Percentiles rank a stretch among this genome's conserved stretches.
These are phyloP conservation scores for Biston stratarius DNA, from an alignment of 2,888 invertebrate genomes.

Conservation along the genomic window DNA sequence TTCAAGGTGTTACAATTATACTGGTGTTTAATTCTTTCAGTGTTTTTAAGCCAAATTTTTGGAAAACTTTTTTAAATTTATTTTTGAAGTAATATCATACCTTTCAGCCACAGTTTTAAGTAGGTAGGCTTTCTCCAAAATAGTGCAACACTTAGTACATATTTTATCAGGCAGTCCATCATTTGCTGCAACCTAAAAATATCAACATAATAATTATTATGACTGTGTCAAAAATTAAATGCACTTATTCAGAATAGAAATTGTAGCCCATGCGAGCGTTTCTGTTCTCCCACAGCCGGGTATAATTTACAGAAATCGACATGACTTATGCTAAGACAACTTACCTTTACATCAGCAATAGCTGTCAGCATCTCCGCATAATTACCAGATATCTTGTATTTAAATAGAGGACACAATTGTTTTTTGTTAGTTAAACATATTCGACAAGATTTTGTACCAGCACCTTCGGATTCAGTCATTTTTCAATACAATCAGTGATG, in stretches of 20 bases:
- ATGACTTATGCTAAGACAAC: conserved; percentile 30
- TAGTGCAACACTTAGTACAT: conserved; percentile 76
- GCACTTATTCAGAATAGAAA: neutral
- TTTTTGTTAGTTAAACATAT: conserved; percentile 78
- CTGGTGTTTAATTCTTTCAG: no score
- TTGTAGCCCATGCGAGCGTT: neutral
- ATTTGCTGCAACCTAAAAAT: conserved; percentile 70
- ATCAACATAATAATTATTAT: neutral
- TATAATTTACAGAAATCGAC: neutral
- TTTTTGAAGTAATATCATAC: conserved; percentile 59
- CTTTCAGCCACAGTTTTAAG: conserved; percentile 82
- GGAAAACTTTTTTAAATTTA: no score
- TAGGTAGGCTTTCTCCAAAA: conserved; percentile 79
- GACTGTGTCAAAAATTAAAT: neutral
- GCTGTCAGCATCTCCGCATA: conserved; percentile 84
- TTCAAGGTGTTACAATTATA: no score
- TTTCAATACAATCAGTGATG: conserved; percentile 50
- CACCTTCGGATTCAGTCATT: conserved; percentile 67
- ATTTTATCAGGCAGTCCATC: conserved; percentile 83
- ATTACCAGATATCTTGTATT: conserved; percentile 80
- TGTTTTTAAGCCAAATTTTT: no score
- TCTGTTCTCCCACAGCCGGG: neutral
- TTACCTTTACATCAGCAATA: conserved; percentile 81
- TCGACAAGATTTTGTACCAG: conserved; percentile 77
- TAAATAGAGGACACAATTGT: conserved; percentile 77